These are phyloP conservation scores for Omphaloscelis lunosa DNA, from an alignment of 2,888 invertebrate species.

Conservation along the genomic window DNA sequence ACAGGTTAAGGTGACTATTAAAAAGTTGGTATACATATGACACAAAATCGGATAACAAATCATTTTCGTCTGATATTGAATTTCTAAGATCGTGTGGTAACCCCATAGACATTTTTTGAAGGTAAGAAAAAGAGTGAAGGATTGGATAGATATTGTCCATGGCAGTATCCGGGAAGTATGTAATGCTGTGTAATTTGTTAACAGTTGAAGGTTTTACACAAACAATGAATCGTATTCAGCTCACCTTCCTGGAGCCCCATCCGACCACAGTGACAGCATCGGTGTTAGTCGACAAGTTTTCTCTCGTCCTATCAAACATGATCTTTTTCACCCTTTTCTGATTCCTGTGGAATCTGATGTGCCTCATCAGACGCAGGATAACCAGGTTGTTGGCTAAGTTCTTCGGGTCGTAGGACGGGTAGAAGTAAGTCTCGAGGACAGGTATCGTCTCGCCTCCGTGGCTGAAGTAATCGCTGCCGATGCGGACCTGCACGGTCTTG, in stretches of 20 bases:
- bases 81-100: no score
- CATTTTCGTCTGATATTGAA: not conserved
- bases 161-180: not conserved
- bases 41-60: not conserved
- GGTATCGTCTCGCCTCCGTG: slow-evolving; percentile 66
- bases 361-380: slow-evolving; percentile 64
- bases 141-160: not conserved
- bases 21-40: not conserved
- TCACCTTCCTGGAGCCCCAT: slow-evolving; percentile 75
- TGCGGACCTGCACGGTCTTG: slow-evolving; percentile 60
- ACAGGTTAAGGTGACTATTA: not conserved
- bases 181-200: not conserved
- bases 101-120: not conserved
- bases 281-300: slow-evolving; percentile 34
- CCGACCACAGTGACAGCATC: slow-evolving; percentile 70
- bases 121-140: not conserved
- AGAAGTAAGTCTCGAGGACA: slow-evolving; percentile 65
- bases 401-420: slow-evolving; percentile 71
- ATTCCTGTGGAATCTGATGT: slow-evolving; percentile 50
- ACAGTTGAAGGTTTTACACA: not conserved
- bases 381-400: slow-evolving; percentile 74
- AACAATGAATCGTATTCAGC: slow-evolving; percentile 22
- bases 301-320: slow-evolving; percentile 51
- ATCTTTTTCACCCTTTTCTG: slow-evolving; percentile 66
- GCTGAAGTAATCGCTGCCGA: slow-evolving; percentile 71